A percentile compares a stretch with the other conserved stretches of the same genome.
These are phyloP conservation scores for Chloromyia formosa DNA, from an alignment of 2,888 invertebrate species.

Conservation along the genomic window DNA sequence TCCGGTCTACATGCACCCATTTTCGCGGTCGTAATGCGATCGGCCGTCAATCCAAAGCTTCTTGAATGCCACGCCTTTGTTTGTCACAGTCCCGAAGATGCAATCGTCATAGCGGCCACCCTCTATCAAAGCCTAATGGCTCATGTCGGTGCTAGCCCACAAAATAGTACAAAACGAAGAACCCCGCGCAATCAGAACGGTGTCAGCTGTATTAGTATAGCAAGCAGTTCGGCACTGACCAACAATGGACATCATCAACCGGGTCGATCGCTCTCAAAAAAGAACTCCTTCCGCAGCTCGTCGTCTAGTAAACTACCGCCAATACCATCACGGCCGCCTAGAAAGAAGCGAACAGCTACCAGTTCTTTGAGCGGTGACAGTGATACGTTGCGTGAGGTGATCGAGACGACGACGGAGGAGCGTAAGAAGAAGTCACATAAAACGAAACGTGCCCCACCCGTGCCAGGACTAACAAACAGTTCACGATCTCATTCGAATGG, in stretches of 20 bases:
- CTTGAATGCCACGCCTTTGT: slow-evolving; percentile 92
- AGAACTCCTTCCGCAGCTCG: slow-evolving; percentile 54
- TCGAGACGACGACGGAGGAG: slow-evolving; percentile 65
- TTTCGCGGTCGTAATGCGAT: slow-evolving; percentile 90
- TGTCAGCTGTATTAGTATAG: slow-evolving; percentile 79
- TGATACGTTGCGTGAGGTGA: slow-evolving; percentile 67
- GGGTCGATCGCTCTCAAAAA: slow-evolving; percentile 9
- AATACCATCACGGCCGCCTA: slow-evolving; percentile 75
- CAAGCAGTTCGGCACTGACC: slow-evolving; percentile 69
- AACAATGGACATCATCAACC: slow-evolving; percentile 55
- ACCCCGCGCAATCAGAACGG: slow-evolving; percentile 77
- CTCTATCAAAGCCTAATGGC: slow-evolving; percentile 88
- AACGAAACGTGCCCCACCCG: slow-evolving; percentile 67
- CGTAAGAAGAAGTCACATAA: slow-evolving; percentile 70
- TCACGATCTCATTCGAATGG: slow-evolving; percentile 31
- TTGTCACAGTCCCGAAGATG: slow-evolving; percentile 89
- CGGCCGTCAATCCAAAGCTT: slow-evolving; percentile 77
- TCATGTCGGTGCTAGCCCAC: slow-evolving; percentile 72
- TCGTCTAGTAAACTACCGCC: slow-evolving; percentile 56
- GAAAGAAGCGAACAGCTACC: slow-evolving; percentile 75
- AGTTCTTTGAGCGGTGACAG: slow-evolving; percentile 72
- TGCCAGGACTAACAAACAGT: slow-evolving; percentile 59
- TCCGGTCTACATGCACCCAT: slow-evolving; percentile 78
- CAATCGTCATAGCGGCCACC: slow-evolving; percentile 90
- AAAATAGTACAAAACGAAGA: slow-evolving; percentile 63